Conservation (phyloP, 2,113 vertebrate genomes). For the Gila orcuttii region DNA sequence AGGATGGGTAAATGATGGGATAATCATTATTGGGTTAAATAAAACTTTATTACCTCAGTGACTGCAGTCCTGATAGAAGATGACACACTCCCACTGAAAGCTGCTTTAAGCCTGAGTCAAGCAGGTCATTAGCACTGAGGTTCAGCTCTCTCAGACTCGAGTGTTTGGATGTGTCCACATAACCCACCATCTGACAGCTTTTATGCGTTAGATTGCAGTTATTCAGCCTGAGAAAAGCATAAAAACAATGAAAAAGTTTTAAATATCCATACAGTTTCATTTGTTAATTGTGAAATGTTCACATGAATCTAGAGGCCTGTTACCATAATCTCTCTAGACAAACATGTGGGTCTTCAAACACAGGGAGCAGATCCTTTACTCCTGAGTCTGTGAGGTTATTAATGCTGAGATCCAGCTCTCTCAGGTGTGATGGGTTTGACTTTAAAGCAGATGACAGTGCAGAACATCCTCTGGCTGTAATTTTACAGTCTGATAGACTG, state of each 20-base stretch:
- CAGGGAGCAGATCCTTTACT: not conserved
- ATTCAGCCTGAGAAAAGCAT: conserved; percentile 10
- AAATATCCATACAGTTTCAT: not conserved
- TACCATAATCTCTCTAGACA: conserved; percentile 30
- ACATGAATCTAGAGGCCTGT: not conserved
- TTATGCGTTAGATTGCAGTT: not conserved
- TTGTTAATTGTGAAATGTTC: not conserved
- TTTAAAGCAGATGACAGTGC: not conserved
- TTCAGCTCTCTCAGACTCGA: conserved; percentile 6
- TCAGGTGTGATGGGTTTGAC: conserved; percentile 24
- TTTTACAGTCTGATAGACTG: conserved; percentile 26
- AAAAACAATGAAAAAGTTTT: not conserved
- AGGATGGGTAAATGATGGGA: too few relatives aligned
- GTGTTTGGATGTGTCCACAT: not conserved
- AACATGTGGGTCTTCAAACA: not conserved
- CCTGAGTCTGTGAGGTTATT: conserved; percentile 16
- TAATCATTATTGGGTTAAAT: too few relatives aligned
- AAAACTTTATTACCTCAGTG: conserved; percentile 7
- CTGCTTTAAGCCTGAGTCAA: conserved; percentile 12
- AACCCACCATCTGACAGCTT: not conserved
- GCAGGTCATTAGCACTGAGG: not conserved
- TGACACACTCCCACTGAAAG: conserved; percentile 6
- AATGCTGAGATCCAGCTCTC: conserved; percentile 21
- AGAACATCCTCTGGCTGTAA: conserved; percentile 1
- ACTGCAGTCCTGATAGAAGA: conserved; percentile 21